Base-by-base conservation (phyloP, 2,888 invertebrate species). In the Coecobrya sp. region DNA sequence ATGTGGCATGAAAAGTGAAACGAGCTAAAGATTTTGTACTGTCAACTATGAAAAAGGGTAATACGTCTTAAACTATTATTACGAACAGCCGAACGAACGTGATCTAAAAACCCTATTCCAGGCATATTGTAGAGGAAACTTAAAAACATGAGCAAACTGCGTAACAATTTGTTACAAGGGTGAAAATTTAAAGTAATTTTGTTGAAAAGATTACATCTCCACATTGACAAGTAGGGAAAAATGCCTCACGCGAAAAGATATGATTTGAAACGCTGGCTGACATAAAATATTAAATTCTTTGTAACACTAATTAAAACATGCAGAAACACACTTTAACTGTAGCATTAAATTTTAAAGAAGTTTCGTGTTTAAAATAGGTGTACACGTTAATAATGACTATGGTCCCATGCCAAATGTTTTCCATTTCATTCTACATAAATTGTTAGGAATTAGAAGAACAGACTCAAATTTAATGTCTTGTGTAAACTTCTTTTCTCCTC, bases 1-100 rank as follows among this genome's bases (percentile, higher is more conserved):
- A 89, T 82, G 89, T 88, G 88, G 22, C 30, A 68, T 62, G 79
- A 87, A 27, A 27, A 27, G 16, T 19, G 3, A 68, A 30, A 7
- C 7, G 36, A 4, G 7, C 36, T 7, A 36, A 36, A 36, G 36
- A 36, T 36, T 36, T 36, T 7, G 36, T 36, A 2, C 36, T 4
- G 3, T 36, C 36, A 36, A 36, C 13, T 59, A 59, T 59, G 13
- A 59, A 59, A 16, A 59, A 42, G n/a, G n/a, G 42, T 10, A 73
- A 10, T 42, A 10, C 25, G n/a, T n/a, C 27, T 30, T 30, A 11
- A 70, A 70, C 3, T 11, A 36, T 42, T 19, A 13, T 73, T 4
- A 1, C n/a, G 36, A 19, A 13, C 45, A 36, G n/a, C 42, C 45
- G n/a, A n/a, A 13, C 42, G n/a, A 11, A 22, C 42, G 45, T 49